phyloP scores from a whole-genome alignment of 2,797 vertebrate species.

The Buceros bicornis region DNA sequence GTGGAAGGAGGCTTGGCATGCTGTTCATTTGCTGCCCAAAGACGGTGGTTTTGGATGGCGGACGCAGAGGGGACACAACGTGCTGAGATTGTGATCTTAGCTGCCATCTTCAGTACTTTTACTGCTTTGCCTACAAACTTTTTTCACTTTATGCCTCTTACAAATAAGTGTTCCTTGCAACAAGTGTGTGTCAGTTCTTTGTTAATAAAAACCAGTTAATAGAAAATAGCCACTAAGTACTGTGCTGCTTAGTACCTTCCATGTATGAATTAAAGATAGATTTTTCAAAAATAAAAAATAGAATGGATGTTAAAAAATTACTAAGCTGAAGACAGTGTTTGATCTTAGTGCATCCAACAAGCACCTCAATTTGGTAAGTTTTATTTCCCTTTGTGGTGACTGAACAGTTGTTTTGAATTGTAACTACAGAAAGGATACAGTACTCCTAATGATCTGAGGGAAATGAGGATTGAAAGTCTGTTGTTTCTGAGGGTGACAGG shows the following conservation, averaged over 20 bases:
- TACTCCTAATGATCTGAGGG: background rate
- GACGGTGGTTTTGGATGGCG: background rate
- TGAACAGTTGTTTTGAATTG: background rate
- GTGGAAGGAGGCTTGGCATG: rapidly evolving
- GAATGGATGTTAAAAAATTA: background rate
- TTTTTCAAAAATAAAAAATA: background rate
- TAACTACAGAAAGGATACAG: background rate
- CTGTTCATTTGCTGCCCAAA: background rate
- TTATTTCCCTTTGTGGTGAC: background rate
- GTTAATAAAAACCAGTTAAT: background rate
- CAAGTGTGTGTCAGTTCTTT: background rate
- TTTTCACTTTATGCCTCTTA: background rate
- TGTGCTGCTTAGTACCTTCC: background rate
- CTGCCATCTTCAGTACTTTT: background rate
- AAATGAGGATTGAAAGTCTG: background rate
- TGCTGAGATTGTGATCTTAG: background rate
- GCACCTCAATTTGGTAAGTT: background rate
- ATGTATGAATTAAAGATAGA: background rate
- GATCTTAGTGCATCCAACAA: background rate
- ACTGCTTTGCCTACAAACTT: background rate
- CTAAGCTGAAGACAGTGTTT: background rate
- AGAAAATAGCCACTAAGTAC: background rate
- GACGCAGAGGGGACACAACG: rapidly evolving
- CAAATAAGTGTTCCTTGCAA: background rate
- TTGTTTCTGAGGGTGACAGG: background rate